These are phyloP conservation scores for Gobiocypris rarus DNA, from an alignment of 2,113 vertebrate species.

Conservation along the genomic window DNA sequence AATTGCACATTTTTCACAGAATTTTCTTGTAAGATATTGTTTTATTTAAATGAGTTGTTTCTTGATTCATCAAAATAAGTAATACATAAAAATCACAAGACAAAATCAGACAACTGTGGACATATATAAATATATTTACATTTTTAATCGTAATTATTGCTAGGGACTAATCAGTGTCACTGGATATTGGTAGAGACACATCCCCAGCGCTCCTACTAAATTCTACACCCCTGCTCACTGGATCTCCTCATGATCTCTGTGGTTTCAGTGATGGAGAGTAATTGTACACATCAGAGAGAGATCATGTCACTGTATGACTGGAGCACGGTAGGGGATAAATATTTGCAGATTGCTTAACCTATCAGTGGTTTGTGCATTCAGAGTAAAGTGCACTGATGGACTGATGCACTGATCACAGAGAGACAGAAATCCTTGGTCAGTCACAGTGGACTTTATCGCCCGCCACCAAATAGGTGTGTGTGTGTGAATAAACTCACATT, in stretches of 20 bases:
- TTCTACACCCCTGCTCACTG: too few species aligned
- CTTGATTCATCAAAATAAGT: too few species aligned
- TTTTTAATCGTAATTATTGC: too few species aligned
- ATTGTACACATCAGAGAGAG: constrained; percentile 35
- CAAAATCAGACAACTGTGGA: too few species aligned
- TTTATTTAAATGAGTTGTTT: too few species aligned
- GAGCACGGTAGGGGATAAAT: constrained; percentile 23
- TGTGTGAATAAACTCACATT: not conserved
- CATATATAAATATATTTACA: too few species aligned
- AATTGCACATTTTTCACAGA: too few species aligned
- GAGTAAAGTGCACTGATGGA: not conserved
- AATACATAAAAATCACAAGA: too few species aligned
- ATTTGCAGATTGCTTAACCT: constrained; percentile 10
- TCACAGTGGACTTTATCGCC: not conserved
- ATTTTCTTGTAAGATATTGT: too few species aligned
- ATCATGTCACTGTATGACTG: constrained; percentile 28
- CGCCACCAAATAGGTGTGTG: not conserved
- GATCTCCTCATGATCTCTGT: constrained; percentile 2
- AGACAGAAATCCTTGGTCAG: constrained; percentile 9
- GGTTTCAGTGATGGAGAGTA: constrained; percentile 28
- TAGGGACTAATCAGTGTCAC: too few species aligned
- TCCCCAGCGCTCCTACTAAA: too few species aligned
- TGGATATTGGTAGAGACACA: too few species aligned
- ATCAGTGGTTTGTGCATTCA: not conserved
- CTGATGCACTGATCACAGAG: not conserved